phyloP scores from a whole-genome alignment of 2,113 vertebrate species.

The Petaurus breviceps region DNA sequence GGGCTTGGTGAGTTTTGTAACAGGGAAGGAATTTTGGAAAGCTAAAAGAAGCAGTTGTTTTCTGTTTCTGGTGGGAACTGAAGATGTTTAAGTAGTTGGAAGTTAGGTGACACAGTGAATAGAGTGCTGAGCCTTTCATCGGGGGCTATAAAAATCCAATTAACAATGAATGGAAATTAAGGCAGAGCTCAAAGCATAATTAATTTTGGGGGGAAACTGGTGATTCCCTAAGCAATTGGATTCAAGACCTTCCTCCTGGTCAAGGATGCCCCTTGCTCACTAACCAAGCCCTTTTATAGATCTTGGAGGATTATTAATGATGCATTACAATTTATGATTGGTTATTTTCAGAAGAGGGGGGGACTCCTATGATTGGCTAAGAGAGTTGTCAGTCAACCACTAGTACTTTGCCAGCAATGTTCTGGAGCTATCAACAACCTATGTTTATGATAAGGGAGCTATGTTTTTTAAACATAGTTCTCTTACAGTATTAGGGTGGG shows the following conservation, averaged over 20 bases:
- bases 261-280: neutral
- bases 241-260: neutral
- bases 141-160: too few species aligned
- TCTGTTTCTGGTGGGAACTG: neutral
- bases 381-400: neutral
- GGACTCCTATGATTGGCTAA: neutral
- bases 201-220: neutral
- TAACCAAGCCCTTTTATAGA: neutral
- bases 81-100: neutral
- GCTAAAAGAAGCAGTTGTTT: neutral
- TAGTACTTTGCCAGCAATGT: neutral
- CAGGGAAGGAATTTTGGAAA: neutral
- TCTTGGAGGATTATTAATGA: neutral
- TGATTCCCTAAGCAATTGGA: neutral
- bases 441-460: neutral
- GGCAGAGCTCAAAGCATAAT: neutral
- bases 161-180: neutral
- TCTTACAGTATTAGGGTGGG: neutral
- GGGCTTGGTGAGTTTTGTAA: neutral
- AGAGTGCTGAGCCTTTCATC: neutral
- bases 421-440: neutral
- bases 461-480: neutral
- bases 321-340: neutral
- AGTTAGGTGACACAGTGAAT: neutral
- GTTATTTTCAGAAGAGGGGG: neutral